A percentile compares a stretch with the other conserved stretches of the same genome.
Evolutionary conservation across 2,888 invertebrate species (phyloP).

Genomic region (Exocentrus adspersus): DNA sequence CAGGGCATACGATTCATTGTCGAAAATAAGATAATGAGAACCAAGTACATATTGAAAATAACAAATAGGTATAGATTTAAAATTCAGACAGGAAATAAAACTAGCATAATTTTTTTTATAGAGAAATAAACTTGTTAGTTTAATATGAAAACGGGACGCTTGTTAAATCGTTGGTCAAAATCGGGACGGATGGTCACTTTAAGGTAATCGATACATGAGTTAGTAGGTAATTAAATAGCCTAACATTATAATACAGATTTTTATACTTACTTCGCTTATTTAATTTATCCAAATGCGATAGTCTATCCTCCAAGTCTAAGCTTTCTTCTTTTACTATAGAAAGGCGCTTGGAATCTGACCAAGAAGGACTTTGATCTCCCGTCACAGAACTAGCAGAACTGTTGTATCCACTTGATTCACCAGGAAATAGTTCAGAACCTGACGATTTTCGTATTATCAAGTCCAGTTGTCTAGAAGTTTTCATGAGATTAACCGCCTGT

Average conservation of each 20-base stretch:
- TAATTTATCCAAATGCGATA: constrained; percentile 50
- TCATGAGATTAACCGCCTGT: constrained; percentile 84
- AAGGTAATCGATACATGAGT: no score
- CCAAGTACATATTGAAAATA: no score
- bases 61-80: no score
- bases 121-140: no score
- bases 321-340: constrained; percentile 81
- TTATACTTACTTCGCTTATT: constrained; percentile 37
- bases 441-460: constrained; percentile 81
- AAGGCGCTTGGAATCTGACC: constrained; percentile 73
- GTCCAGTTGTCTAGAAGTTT: constrained; percentile 79
- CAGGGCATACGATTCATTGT: no score
- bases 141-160: no score
- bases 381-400: constrained; percentile 86
- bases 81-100: no score
- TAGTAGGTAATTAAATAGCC: neutral
- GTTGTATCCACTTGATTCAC: constrained; percentile 85
- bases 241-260: neutral
- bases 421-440: constrained; percentile 82
- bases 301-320: constrained; percentile 69
- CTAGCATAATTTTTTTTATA: no score
- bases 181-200: no score
- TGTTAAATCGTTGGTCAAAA: no score
- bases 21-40: no score
- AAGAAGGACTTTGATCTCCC: constrained; percentile 76